Percentiles rank a stretch among this genome's conserved stretches.
Evolutionary conservation across 2,113 vertebrate species (phyloP).

Genomic region (Marmota flaviventris): DNA sequence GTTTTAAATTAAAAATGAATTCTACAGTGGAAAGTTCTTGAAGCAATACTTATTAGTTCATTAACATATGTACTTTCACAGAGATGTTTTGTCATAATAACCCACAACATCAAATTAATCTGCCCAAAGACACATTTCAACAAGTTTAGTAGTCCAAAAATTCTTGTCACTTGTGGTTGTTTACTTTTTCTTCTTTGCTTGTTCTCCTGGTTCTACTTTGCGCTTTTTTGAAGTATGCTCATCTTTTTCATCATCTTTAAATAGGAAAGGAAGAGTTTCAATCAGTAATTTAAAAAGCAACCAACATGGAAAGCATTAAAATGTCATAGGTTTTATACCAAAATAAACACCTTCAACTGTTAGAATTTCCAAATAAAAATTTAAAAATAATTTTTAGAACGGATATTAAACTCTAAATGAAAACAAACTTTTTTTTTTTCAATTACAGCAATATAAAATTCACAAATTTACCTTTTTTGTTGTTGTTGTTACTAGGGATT

Average conservation of each 20-base stretch:
- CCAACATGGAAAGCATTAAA: slow-evolving; percentile 39
- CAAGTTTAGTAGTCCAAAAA: slow-evolving; percentile 49
- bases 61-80: slow-evolving; percentile 79
- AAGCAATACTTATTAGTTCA: slow-evolving; percentile 67
- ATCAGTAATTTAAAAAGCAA: slow-evolving; percentile 62
- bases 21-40: slow-evolving; percentile 76
- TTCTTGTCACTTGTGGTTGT: slow-evolving; percentile 39
- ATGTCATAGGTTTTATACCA: slow-evolving; percentile 18
- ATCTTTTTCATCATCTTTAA: slow-evolving; percentile 93
- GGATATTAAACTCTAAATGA: slow-evolving; percentile 51
- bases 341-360: background rate
- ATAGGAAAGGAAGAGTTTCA: slow-evolving; percentile 80
- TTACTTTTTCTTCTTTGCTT: slow-evolving; percentile 93
- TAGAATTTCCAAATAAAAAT: slow-evolving; percentile 20
- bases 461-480: background rate
- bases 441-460: background rate
- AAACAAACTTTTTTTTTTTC: background rate
- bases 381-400: slow-evolving; percentile 49
- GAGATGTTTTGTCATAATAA: slow-evolving; percentile 81
- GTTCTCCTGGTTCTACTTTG: slow-evolving; percentile 92
- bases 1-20: slow-evolving; percentile 84
- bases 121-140: slow-evolving; percentile 35
- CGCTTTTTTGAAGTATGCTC: slow-evolving; percentile 92
- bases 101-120: slow-evolving; percentile 69
- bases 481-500: too few relatives aligned